These are phyloP conservation scores for Nematopogon swammerdamellus DNA, from an alignment of 2,888 invertebrate species.

Conservation along the genomic window DNA sequence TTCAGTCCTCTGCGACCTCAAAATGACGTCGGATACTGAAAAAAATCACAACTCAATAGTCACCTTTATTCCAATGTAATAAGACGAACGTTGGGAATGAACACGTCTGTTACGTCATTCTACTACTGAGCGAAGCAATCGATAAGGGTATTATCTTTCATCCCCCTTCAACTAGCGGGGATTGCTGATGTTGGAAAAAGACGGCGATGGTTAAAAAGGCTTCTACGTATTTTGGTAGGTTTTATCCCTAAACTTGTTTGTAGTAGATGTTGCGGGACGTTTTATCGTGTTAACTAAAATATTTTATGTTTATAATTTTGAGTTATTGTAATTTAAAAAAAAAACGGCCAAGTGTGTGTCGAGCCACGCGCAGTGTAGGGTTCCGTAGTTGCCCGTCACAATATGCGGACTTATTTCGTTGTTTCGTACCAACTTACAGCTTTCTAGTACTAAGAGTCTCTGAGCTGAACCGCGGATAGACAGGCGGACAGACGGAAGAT, in stretches of 20 bases:
- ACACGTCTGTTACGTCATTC: not conserved
- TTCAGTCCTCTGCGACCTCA: not conserved
- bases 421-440: too few relatives aligned
- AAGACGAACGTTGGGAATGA: not conserved
- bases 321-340: too few relatives aligned
- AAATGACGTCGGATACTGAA: not conserved
- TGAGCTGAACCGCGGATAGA: too few relatives aligned
- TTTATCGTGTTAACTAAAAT: too few relatives aligned
- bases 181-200: not conserved
- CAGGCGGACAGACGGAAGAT: too few relatives aligned
- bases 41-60: not conserved
- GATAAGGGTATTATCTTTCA: not conserved
- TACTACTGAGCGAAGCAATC: not conserved
- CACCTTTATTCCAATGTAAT: not conserved
- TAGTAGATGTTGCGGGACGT: slow-evolving; percentile 44
- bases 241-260: slow-evolving; percentile 35
- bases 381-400: too few relatives aligned
- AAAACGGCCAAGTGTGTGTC: too few relatives aligned
- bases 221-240: not conserved
- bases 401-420: too few relatives aligned
- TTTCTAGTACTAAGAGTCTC: too few relatives aligned
- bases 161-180: not conserved
- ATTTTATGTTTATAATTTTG: too few relatives aligned
- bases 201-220: not conserved
- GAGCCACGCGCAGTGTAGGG: too few relatives aligned